Evolutionary conservation across 2,113 vertebrate species (phyloP).

Genomic region (Menidia beryllina): DNA sequence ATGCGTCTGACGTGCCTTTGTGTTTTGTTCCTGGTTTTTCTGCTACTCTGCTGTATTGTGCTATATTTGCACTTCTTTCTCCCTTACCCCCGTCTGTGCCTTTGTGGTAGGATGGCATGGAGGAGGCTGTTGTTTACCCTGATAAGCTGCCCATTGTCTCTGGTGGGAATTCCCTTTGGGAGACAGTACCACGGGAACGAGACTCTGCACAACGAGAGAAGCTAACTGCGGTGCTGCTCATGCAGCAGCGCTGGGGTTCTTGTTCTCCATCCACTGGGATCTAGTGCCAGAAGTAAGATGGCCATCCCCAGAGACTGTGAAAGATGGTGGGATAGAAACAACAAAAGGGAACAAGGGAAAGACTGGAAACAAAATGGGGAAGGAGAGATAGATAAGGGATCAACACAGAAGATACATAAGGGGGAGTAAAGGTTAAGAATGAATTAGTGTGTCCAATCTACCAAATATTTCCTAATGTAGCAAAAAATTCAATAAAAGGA

Average conservation of each 20-base stretch:
- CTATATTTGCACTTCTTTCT: constrained; percentile 67
- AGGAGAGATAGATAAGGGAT: constrained; percentile 19
- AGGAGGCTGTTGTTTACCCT: constrained; percentile 79
- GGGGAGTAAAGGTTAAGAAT: constrained; percentile 10
- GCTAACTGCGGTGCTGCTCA: constrained; percentile 48
- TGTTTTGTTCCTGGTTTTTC: constrained; percentile 35
- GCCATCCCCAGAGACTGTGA: constrained; percentile 58
- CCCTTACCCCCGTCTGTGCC: constrained; percentile 49
- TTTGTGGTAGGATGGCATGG: constrained; percentile 72
- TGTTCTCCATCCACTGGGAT: constrained; percentile 68
- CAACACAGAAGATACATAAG: constrained; percentile 30
- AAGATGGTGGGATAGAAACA: constrained; percentile 49
- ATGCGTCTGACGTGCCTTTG: constrained; percentile 60
- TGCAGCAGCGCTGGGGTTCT: constrained; percentile 37
- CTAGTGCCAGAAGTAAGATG: constrained; percentile 62
- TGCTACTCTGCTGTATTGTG: constrained; percentile 41
- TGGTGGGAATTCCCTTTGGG: constrained; percentile 78
- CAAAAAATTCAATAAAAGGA: not conserved
- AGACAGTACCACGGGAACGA: constrained; percentile 51
- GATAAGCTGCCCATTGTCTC: constrained; percentile 79
- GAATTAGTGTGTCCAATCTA: not conserved
- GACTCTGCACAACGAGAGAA: constrained; percentile 34
- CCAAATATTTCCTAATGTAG: not conserved
- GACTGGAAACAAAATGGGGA: constrained; percentile 26
- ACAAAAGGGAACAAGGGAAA: constrained; percentile 43